Conservation (phyloP, 2,113 vertebrate species). For the Brienomyrus brachyistius region DNA sequence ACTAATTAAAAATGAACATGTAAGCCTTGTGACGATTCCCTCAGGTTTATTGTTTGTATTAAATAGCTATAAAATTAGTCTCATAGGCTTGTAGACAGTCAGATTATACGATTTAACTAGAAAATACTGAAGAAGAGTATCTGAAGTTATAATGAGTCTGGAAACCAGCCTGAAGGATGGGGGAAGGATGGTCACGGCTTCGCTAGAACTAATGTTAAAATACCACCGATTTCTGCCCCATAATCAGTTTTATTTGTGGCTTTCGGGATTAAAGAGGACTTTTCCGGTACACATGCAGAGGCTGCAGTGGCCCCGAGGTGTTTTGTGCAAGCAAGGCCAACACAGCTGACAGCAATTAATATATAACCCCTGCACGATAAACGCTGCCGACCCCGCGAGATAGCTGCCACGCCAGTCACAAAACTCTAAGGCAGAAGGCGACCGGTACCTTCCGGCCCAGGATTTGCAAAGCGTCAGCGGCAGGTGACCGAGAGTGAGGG, state of each 20-base stretch:
- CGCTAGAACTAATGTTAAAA: background rate
- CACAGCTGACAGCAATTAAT: constrained; percentile 47
- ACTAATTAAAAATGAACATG: background rate
- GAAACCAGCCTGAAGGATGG: background rate
- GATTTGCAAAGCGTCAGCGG: background rate
- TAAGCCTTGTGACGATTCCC: background rate
- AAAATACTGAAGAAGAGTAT: background rate
- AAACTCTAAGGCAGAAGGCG: constrained; percentile 15
- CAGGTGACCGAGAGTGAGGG: too few relatives aligned
- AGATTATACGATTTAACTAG: background rate
- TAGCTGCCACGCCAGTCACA: constrained; percentile 34
- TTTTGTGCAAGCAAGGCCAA: constrained; percentile 28
- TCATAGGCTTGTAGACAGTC: background rate
- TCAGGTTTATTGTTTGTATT: background rate
- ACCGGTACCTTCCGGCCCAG: constrained; percentile 22
- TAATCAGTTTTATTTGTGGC: constrained; percentile 17
- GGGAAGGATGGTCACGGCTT: background rate
- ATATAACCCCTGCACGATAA: constrained; percentile 28
- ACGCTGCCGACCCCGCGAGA: constrained; percentile 30
- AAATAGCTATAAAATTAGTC: background rate
- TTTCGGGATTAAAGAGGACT: constrained; percentile 35
- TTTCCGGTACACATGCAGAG: constrained; percentile 39
- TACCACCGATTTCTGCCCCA: background rate
- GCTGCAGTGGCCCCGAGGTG: constrained; percentile 31
- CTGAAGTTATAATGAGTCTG: background rate